Conservation (phyloP, 2,888 invertebrate genomes). For the Phaedon cochleariae region DNA sequence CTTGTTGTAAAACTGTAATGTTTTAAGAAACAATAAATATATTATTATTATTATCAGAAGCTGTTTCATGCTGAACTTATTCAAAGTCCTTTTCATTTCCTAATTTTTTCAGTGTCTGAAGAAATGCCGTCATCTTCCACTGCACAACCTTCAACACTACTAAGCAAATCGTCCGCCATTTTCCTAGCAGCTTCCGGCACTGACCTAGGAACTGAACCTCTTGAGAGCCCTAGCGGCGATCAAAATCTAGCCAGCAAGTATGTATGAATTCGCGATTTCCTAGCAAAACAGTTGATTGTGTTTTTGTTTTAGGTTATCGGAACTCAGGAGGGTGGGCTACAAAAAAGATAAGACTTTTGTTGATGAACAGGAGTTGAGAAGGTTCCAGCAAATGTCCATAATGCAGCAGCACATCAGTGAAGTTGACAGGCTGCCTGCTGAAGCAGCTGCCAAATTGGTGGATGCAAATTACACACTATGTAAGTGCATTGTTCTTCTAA, state of each 20-base stretch:
- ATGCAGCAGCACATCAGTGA: slow-evolving; percentile 75
- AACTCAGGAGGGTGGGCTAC: slow-evolving; percentile 78
- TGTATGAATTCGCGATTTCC: slow-evolving; percentile 24
- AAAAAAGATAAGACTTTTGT: slow-evolving; percentile 78
- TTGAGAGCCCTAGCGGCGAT: slow-evolving; percentile 29
- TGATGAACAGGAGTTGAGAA: slow-evolving; percentile 79
- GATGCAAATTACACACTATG: slow-evolving; percentile 78
- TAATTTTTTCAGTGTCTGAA: slow-evolving; percentile 13
- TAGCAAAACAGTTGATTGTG: neutral
- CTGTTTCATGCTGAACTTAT: too few relatives aligned
- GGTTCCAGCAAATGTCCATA: slow-evolving; percentile 76
- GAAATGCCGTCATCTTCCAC: slow-evolving; percentile 39
- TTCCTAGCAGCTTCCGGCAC: slow-evolving; percentile 51
- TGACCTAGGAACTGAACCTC: slow-evolving; percentile 52
- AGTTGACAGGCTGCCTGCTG: slow-evolving; percentile 73
- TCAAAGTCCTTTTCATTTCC: too few relatives aligned
- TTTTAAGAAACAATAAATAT: too few relatives aligned
- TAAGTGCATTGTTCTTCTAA: too few relatives aligned
- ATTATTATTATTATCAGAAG: too few relatives aligned
- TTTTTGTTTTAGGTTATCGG: slow-evolving; percentile 69
- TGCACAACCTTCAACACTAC: slow-evolving; percentile 15
- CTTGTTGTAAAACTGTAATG: too few relatives aligned
- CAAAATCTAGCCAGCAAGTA: slow-evolving; percentile 53
- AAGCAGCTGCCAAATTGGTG: slow-evolving; percentile 76
- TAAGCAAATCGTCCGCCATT: slow-evolving; percentile 48